phyloP scores from a whole-genome alignment of 2,888 invertebrate species.

The Serrognathus titanus region DNA sequence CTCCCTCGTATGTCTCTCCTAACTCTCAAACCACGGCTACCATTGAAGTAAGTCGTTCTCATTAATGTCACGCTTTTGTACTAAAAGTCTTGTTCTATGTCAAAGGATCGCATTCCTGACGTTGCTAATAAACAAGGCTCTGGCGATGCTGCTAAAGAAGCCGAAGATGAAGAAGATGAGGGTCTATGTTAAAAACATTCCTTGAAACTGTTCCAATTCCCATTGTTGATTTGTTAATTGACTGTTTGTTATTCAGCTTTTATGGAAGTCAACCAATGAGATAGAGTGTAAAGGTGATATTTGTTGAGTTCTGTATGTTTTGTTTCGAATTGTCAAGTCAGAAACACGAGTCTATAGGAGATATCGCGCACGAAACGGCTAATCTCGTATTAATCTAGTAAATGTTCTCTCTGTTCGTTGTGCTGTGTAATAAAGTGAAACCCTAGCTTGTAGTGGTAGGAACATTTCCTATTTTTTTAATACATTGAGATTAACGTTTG shows the following conservation, averaged over 20 bases:
- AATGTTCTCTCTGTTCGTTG: too few relatives aligned
- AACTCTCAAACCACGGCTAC: conserved; percentile 48
- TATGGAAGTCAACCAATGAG: too few relatives aligned
- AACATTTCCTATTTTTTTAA: not conserved
- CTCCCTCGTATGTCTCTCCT: conserved; percentile 62
- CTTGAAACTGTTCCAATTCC: not conserved
- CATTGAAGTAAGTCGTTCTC: conserved; percentile 42
- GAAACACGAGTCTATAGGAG: too few relatives aligned
- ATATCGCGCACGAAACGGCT: too few relatives aligned
- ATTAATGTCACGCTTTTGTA: not conserved
- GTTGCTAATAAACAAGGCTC: conserved; percentile 14
- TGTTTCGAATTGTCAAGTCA: too few relatives aligned
- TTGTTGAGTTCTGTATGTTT: too few relatives aligned
- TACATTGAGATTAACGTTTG: too few relatives aligned
- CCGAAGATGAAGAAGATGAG: conserved; percentile 33
- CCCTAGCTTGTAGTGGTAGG: too few relatives aligned
- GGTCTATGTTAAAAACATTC: conserved; percentile 33
- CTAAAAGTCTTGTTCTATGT: conserved; percentile 7
- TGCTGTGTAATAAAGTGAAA: too few relatives aligned
- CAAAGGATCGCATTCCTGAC: conserved; percentile 13
- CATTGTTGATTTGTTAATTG: not conserved
- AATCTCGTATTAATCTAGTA: too few relatives aligned
- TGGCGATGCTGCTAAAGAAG: conserved; percentile 22
- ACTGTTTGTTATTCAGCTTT: too few relatives aligned
- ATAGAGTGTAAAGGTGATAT: too few relatives aligned